phyloP scores from a whole-genome alignment of 2,888 invertebrate species.

The Tachina lurida region DNA sequence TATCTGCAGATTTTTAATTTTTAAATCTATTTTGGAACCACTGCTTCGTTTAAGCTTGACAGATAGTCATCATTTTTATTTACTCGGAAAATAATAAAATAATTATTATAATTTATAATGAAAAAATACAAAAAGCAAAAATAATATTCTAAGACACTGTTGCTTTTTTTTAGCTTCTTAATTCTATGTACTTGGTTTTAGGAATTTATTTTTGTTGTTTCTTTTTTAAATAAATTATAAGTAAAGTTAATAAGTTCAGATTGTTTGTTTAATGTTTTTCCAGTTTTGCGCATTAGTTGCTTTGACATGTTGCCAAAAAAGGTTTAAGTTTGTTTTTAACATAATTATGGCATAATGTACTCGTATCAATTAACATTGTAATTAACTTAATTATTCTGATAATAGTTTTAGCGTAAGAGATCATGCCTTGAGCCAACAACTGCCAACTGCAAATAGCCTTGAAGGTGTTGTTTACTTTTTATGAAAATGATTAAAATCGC shows the following conservation, averaged over 20 bases:
- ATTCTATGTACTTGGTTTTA: background rate
- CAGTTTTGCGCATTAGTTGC: background rate
- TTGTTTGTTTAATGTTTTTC: conserved; percentile 14
- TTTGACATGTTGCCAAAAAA: background rate
- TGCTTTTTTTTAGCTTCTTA: background rate
- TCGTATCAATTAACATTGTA: background rate
- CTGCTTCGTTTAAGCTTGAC: background rate
- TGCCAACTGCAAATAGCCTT: too few relatives aligned
- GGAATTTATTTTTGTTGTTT: background rate
- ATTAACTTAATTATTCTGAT: background rate
- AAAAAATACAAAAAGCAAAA: background rate
- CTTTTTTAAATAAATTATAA: conserved; percentile 1
- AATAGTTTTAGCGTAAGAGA: background rate
- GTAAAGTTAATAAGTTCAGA: conserved; percentile 32
- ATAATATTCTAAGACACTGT: conserved; percentile 11
- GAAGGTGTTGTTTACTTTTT: too few relatives aligned
- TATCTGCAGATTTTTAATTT: conserved; percentile 8
- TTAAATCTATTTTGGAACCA: conserved; percentile 10
- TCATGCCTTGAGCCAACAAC: too few relatives aligned
- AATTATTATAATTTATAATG: conserved; percentile 16
- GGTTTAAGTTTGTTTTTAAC: background rate
- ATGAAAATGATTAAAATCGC: too few relatives aligned
- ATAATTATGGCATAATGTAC: background rate
- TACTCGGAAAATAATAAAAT: conserved; percentile 24
- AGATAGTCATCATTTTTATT: conserved; percentile 27